Conservation (phyloP, 2,113 vertebrate genomes). For the Galbula dea region DNA sequence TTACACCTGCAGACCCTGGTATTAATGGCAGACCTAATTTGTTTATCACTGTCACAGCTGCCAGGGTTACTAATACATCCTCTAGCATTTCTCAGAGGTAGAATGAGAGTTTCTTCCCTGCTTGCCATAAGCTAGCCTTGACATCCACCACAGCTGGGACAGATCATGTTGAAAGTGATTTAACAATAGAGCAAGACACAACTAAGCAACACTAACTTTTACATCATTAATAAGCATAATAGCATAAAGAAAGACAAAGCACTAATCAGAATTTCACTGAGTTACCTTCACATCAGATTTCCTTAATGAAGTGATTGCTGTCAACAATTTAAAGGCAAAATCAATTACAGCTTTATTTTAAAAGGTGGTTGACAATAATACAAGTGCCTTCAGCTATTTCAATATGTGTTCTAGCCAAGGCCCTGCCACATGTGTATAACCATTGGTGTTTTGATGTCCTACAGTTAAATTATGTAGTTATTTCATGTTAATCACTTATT, state of each 20-base stretch:
- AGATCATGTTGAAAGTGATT: neutral
- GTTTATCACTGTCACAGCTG: constrained; percentile 28
- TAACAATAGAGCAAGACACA: constrained; percentile 22
- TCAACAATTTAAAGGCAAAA: neutral
- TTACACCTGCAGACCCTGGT: neutral
- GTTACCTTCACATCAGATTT: neutral
- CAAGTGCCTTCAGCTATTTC: neutral
- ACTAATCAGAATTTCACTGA: neutral
- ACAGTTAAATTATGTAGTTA: neutral
- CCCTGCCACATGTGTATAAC: neutral
- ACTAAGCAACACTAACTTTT: constrained; percentile 1
- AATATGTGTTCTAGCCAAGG: neutral
- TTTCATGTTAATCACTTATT: neutral
- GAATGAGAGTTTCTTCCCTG: neutral
- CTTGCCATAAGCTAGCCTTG: neutral
- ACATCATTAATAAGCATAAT: neutral
- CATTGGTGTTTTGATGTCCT: neutral
- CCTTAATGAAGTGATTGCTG: neutral
- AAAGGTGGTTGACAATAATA: neutral
- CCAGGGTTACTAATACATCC: neutral
- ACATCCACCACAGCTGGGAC: neutral
- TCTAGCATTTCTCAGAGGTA: constrained; percentile 7
- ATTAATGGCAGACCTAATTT: constrained; percentile 49
- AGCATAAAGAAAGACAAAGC: neutral
- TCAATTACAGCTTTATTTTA: neutral